Evolutionary conservation across 2,113 vertebrate species (phyloP).

Genomic region (Sialia sialis): DNA sequence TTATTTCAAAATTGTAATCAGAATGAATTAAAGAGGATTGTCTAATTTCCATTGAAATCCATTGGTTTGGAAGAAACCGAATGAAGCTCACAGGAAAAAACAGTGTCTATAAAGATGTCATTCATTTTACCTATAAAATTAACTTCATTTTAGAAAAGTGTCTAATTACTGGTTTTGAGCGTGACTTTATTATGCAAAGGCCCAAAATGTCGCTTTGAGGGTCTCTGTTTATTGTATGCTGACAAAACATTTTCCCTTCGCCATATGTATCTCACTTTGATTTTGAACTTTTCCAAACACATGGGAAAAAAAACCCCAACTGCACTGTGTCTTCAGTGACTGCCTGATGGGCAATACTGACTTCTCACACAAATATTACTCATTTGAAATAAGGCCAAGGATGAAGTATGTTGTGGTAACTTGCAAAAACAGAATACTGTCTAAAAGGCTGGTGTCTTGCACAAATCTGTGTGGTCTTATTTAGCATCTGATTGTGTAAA

Average conservation of each 20-base stretch:
- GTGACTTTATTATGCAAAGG: not conserved
- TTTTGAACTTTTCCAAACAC: not conserved
- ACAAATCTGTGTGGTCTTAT: not conserved
- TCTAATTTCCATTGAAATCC: not conserved
- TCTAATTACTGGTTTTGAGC: not conserved
- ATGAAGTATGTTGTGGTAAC: not conserved
- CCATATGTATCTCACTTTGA: not conserved
- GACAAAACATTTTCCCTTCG: not conserved
- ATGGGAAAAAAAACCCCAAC: not conserved
- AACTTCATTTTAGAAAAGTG: not conserved
- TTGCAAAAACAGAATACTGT: not conserved
- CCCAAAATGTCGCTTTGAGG: not conserved
- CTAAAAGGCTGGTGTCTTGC: not conserved
- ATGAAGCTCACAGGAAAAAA: not conserved
- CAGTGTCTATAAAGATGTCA: not conserved
- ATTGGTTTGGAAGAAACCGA: not conserved
- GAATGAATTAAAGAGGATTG: not conserved
- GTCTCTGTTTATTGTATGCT: not conserved
- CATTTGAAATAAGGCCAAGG: not conserved
- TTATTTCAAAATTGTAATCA: not conserved
- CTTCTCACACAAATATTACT: not conserved
- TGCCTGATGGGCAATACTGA: not conserved
- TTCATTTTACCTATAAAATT: not conserved
- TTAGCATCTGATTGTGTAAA: not conserved
- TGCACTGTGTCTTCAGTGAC: not conserved